Base-by-base conservation (phyloP, 2,113 vertebrate genomes). In the Petrocephalus zakoni region DNA sequence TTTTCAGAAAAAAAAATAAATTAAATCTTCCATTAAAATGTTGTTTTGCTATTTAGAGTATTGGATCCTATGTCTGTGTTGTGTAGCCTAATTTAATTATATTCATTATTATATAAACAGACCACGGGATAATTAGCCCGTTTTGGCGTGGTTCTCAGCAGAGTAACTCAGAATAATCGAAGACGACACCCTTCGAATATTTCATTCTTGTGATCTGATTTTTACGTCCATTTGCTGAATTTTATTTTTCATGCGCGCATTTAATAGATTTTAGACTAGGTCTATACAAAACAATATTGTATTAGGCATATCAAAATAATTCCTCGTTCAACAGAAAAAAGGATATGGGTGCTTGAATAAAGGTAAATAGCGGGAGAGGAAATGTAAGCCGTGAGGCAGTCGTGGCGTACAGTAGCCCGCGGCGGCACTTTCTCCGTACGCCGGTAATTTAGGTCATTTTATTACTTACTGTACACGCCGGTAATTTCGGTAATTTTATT, bases 401-500 rank as follows among this genome's bases (percentile, higher is more conserved):
- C 89, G 89, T 8, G 56, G 90, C 87, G 55, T 64, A 91, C 83
- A 58, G 88, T 56, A 58, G 89, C 86, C 90, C 89, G 87, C 90
- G 90, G 94, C 92, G 92, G 92, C 94, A 94, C 92, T 95, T 93
- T 93, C 88, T 91, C 72, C 93, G 92, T 92, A 89, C 92, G 86
- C 92, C 92, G 93, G 95, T 96, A 94, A 96, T 96, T 96, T 95
- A 93, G 94, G 94, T 95, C 93, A 96, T 95, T 96, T 94, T 93
- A 93, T 93, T 95, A 95, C 94, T 95, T 94, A 93, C 89, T 91
- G 78, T 93, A 92, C 93, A 89, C 92, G 87, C 92, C 92, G 93
- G 95, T 96, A 94, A 96, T 96, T 96, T 95, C 93, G 94, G 94
- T 95, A 93, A 96, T 95, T 95, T 94, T 93, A 93, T 93, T 95